Conservation (phyloP, 2,113 vertebrate species). For the Rhinolophus ferrumequinum region DNA sequence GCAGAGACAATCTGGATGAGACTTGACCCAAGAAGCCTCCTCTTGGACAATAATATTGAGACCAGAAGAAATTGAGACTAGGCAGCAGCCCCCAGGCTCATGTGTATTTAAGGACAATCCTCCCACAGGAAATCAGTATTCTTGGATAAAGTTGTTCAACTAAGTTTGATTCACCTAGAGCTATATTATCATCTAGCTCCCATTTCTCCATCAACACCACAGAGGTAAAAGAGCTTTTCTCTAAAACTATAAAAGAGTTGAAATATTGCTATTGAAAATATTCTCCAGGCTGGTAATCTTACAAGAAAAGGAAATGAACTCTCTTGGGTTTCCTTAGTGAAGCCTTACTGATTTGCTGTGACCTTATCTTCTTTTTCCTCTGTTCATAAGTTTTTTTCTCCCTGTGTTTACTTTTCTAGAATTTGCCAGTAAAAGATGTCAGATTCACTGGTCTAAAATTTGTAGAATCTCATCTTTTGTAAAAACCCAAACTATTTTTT, state of each 20-base stretch:
- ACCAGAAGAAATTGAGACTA: background rate
- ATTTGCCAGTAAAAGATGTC: background rate
- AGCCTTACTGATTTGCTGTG: background rate
- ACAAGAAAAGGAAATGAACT: background rate
- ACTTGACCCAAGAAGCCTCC: background rate
- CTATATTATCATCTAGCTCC: background rate
- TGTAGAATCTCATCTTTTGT: background rate
- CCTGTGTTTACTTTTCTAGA: constrained; percentile 1
- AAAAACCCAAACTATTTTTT: background rate
- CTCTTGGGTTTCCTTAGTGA: background rate
- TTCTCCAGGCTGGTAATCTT: background rate
- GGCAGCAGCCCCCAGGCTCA: background rate
- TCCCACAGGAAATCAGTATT: background rate
- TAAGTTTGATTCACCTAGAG: background rate
- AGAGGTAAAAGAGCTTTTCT: background rate
- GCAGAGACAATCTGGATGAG: background rate
- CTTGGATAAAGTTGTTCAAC: background rate
- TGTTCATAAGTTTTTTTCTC: background rate
- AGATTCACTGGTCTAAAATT: background rate
- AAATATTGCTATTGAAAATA: background rate
- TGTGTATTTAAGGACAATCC: background rate
- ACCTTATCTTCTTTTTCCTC: background rate
- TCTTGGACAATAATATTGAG: background rate
- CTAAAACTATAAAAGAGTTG: background rate
- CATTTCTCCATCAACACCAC: background rate